Percentiles rank a stretch among this genome's conserved stretches.
These are phyloP conservation scores for Rutpela maculata DNA, from an alignment of 2,888 invertebrate species.

Conservation along the genomic window DNA sequence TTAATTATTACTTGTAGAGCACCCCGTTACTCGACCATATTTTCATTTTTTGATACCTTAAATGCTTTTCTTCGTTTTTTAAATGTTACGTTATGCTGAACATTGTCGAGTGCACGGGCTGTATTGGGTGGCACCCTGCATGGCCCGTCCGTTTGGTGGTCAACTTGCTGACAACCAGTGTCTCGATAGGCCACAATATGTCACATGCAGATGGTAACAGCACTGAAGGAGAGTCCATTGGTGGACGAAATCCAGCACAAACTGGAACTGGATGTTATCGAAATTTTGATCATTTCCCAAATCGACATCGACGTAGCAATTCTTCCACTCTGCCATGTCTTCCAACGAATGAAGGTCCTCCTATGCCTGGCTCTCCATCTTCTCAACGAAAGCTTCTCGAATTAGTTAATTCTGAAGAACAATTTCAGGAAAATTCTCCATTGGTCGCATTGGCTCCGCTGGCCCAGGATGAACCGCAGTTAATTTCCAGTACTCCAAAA, in stretches of 20 bases:
- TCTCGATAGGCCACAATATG: constrained; percentile 90
- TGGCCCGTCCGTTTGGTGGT: constrained; percentile 49
- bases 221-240: constrained; percentile 80
- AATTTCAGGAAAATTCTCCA: constrained; percentile 52
- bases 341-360: constrained; percentile 71
- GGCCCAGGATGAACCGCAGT: constrained; percentile 72
- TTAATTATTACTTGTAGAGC: constrained; percentile 55
- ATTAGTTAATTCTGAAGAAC: constrained; percentile 62
- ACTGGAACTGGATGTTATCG: constrained; percentile 86
- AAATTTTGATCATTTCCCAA: constrained; percentile 83
- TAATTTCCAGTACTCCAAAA: constrained; percentile 69
- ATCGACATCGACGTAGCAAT: constrained; percentile 75
- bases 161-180: constrained; percentile 58
- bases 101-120: constrained; percentile 54
- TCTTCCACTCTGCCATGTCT: constrained; percentile 75
- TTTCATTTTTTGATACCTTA: constrained; percentile 47
- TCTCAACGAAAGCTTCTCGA: constrained; percentile 67
- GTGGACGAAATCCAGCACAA: constrained; percentile 80
- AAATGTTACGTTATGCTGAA: constrained; percentile 54
- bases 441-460: constrained; percentile 64
- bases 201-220: constrained; percentile 92
- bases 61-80: constrained; percentile 54
- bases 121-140: constrained; percentile 45
- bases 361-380: constrained; percentile 68
- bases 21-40: constrained; percentile 51